phyloP scores from a whole-genome alignment of 2,113 vertebrate species.

The Sprattus sprattus region DNA sequence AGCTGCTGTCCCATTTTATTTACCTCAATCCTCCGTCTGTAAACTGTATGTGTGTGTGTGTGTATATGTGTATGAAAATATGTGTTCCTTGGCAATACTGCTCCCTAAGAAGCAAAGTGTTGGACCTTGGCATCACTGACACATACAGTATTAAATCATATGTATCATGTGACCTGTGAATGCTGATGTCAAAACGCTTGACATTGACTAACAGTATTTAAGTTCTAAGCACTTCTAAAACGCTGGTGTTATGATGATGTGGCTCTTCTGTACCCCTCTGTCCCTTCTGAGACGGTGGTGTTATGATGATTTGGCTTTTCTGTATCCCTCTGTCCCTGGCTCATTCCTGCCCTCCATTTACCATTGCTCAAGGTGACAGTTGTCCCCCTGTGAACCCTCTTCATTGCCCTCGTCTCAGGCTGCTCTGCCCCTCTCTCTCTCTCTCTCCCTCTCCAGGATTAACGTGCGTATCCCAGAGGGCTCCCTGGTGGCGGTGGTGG shows the following conservation, averaged over 20 bases:
- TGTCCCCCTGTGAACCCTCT: too few relatives aligned
- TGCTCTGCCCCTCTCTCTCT: not conserved
- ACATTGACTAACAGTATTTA: not conserved
- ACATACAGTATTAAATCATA: not conserved
- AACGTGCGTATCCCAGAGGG: constrained; percentile 83
- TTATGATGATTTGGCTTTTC: not conserved
- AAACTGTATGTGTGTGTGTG: not conserved
- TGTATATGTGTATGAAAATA: not conserved
- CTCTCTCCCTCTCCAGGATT: constrained; percentile 76
- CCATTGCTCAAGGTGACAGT: not conserved
- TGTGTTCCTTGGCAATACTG: too few relatives aligned
- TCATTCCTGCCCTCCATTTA: not conserved
- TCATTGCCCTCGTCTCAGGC: not conserved
- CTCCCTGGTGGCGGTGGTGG: constrained; percentile 87
- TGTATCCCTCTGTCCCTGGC: not conserved
- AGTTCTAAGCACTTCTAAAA: not conserved
- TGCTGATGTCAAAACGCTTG: not conserved
- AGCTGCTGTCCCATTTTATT: not conserved
- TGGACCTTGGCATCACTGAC: too few relatives aligned
- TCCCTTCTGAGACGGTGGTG: not conserved
- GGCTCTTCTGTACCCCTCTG: not conserved
- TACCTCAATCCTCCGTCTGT: not conserved
- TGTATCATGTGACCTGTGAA: not conserved
- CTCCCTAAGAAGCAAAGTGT: too few relatives aligned
- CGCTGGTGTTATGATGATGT: not conserved